Evolutionary conservation across 2,888 invertebrate genomes (phyloP), one percentile per base, ranked within the genome.

Genomic region (Drosophila mulleri): DNA sequence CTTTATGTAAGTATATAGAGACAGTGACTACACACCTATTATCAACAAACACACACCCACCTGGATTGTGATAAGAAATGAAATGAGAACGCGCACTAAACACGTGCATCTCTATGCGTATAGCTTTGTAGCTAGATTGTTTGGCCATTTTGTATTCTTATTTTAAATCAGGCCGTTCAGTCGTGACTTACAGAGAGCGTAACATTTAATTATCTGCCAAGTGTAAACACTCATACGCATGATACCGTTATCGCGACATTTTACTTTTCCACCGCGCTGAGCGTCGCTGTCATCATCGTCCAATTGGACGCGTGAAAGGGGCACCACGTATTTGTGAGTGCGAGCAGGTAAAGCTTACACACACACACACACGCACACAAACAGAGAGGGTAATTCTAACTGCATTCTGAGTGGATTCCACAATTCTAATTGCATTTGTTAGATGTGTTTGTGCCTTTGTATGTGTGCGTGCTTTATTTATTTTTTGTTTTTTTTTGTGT

Each of bases 1-100:
- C 58, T 83, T 84, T 85, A 85, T 86, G 86, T 86, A 86, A 85
- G 88, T 88, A 75, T 23, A 50, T 26, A 41, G 16, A 45, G 50
- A 41, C 32, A 47, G 52, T n/a, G 45, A 12, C 50, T 39, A 45
- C 39, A 63, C 26, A 63, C 18, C 39, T 32, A 72, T 66, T 66
- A 72, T 72, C 53, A 54, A 56, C 65, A 63, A 56, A 59, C 63
- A 70, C 78, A 70, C 78, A 67, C 78, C 70, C 78, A 65, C 74
- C 65, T 71, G 50, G 45, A 5, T 20, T 48, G 6, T 75, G 78
- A 78, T 78, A 78, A 78, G 65, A 23, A 57, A 52, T 29, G 44
- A 69, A 70, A 67, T 61, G 50, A 57, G 58, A 65, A 47, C 68
- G 56, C 68, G 66, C 60, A 54, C 57, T 58, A 58, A 77, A 77